phyloP scores from a whole-genome alignment of 2,113 vertebrate species.

The Neotoma lepida region DNA sequence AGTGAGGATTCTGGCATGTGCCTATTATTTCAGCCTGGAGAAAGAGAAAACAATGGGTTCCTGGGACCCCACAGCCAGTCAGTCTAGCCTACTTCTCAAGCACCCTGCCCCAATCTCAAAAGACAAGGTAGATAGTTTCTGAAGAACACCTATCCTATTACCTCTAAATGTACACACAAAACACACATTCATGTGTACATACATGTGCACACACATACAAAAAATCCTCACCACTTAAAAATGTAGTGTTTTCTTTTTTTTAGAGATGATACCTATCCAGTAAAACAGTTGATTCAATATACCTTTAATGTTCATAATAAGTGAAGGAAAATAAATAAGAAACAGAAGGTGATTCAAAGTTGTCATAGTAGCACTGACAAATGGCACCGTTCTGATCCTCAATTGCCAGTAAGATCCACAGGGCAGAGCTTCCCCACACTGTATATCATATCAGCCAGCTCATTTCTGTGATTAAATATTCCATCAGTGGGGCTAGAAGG shows the following conservation, averaged over 20 bases:
- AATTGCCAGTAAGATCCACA: conserved; percentile 83
- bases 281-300: conserved; percentile 86
- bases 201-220: background rate
- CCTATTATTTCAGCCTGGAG: background rate
- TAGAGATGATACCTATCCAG: conserved; percentile 82
- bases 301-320: conserved; percentile 90
- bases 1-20: accelerated
- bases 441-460: conserved; percentile 89
- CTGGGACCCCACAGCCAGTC: background rate
- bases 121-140: background rate
- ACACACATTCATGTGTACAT: background rate
- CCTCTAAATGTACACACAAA: background rate
- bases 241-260: conserved; percentile 76
- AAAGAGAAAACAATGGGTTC: background rate
- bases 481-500: conserved; percentile 87
- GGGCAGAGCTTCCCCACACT: conserved; percentile 82
- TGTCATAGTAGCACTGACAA: conserved; percentile 86
- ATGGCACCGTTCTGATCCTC: conserved; percentile 85
- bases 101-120: background rate
- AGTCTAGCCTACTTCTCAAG: background rate
- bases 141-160: background rate
- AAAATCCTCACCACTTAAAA: background rate
- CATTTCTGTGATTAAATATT: conserved; percentile 93
- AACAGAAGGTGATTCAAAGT: conserved; percentile 86
- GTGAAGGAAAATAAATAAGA: conserved; percentile 77